These are phyloP conservation scores for Hemicrepidius hirtus DNA, from an alignment of 2,888 invertebrate genomes.

Conservation along the genomic window DNA sequence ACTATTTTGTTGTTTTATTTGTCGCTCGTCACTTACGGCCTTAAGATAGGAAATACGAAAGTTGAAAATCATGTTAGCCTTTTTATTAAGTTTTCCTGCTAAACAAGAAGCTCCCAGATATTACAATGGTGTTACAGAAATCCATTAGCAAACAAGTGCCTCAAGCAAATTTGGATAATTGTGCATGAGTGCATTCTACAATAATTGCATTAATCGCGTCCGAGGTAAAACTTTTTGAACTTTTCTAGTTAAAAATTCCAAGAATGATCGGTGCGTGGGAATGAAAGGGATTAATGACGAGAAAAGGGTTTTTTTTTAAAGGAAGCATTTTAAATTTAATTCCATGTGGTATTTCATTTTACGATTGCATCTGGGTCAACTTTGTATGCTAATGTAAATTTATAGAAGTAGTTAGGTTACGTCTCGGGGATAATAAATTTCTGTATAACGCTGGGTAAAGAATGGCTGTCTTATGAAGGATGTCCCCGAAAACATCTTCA, in stretches of 20 bases:
- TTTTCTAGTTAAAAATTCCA: too few relatives aligned
- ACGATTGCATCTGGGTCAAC: neutral
- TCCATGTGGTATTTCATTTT: neutral
- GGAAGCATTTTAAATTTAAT: too few relatives aligned
- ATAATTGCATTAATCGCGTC: neutral
- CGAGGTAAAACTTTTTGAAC: too few relatives aligned
- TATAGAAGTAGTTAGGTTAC: neutral
- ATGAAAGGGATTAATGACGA: too few relatives aligned
- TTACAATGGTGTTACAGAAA: neutral
- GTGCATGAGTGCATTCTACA: neutral
- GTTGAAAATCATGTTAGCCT: slow-evolving; percentile 11
- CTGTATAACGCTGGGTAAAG: too few relatives aligned
- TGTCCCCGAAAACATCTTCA: too few relatives aligned
- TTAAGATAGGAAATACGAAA: neutral
- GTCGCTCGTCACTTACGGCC: neutral
- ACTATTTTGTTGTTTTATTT: slow-evolving; percentile 1
- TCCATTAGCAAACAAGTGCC: neutral
- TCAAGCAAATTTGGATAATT: neutral
- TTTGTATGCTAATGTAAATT: neutral
- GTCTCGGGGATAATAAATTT: neutral
- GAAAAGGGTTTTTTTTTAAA: too few relatives aligned
- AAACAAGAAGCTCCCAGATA: neutral
- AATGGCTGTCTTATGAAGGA: too few relatives aligned
- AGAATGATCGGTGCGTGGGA: too few relatives aligned
- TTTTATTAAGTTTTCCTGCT: slow-evolving; percentile 21